phyloP scores from a whole-genome alignment of 2,797 vertebrate species.

The Emydoidea blandingii region DNA sequence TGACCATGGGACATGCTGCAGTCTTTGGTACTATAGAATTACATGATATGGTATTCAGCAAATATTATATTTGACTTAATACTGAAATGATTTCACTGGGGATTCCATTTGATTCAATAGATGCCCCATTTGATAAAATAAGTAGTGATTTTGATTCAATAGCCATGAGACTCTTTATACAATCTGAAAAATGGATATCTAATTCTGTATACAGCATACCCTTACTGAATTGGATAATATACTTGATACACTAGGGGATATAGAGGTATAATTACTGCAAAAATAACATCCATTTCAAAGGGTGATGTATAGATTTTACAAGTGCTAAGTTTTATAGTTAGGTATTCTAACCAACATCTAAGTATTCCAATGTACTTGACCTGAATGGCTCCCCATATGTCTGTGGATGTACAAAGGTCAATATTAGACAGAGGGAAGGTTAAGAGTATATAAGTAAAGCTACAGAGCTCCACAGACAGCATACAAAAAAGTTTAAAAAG shows the following conservation, averaged over 20 bases:
- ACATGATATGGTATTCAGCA: background rate
- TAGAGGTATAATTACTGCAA: background rate
- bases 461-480: background rate
- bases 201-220: background rate
- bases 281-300: background rate
- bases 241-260: background rate
- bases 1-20: background rate
- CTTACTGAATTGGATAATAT: no score
- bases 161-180: conserved; percentile 23
- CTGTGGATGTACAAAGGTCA: background rate
- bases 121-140: conserved; percentile 48
- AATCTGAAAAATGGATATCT: background rate
- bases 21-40: background rate
- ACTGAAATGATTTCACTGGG: conserved; percentile 36
- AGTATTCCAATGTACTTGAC: background rate
- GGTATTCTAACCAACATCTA: background rate
- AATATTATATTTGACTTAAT: conserved; percentile 17
- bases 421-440: background rate
- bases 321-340: background rate
- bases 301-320: background rate
- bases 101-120: conserved; percentile 40
- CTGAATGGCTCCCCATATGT: background rate
- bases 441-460: background rate
- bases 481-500: background rate
- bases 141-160: conserved; percentile 55